Percentiles rank a stretch among this genome's conserved stretches.
Evolutionary conservation across 2,797 vertebrate species (phyloP).

Genomic region (Sternotherus odoratus): DNA sequence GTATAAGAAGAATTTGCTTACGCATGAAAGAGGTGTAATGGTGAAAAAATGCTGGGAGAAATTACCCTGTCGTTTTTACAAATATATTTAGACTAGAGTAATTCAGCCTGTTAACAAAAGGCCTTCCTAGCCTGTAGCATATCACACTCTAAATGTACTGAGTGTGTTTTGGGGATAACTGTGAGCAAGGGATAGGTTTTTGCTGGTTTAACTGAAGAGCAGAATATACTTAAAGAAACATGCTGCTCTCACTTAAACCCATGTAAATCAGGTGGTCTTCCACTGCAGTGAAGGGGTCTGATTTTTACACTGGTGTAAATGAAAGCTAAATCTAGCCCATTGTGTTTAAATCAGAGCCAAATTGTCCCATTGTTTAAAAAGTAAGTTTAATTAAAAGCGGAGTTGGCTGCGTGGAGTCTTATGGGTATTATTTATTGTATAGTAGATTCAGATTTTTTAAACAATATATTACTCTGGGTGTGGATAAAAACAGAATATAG

Average conservation of each 20-base stretch:
- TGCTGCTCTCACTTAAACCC: background rate
- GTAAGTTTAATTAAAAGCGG: background rate
- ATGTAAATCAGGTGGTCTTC: background rate
- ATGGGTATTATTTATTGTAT: background rate
- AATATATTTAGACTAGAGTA: conserved; percentile 36
- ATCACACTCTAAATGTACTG: background rate
- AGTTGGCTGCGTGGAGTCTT: background rate
- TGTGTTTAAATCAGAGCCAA: background rate
- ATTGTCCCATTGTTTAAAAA: background rate
- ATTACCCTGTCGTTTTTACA: conserved; percentile 6
- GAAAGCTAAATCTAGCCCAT: background rate
- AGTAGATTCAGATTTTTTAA: background rate
- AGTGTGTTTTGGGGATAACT: background rate
- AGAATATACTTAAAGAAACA: background rate
- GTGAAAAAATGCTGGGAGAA: conserved; percentile 8
- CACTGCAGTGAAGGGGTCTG: background rate
- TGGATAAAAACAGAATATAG: background rate
- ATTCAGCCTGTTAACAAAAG: conserved; percentile 19
- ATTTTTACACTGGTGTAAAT: background rate
- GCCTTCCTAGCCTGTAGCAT: background rate
- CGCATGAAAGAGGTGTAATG: background rate
- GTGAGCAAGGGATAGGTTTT: background rate
- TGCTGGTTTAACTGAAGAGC: background rate
- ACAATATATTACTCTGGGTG: too few relatives aligned
- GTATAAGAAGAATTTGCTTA: conserved; percentile 34